phyloP scores from a whole-genome alignment of 1,140 invertebrate species.

The Cataglyphis hispanica region DNA sequence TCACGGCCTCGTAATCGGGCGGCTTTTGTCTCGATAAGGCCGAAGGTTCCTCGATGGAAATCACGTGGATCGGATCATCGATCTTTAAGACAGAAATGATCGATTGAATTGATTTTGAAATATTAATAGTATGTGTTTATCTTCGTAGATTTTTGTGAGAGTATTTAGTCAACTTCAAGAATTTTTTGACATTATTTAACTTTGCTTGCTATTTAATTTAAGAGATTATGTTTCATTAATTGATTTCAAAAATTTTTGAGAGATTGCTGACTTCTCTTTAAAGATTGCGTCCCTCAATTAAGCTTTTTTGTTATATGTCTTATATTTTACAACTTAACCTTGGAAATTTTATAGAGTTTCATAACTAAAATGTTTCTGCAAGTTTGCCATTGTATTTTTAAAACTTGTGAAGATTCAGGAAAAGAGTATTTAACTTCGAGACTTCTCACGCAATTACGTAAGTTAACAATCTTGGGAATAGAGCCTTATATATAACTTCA shows the following conservation, averaged over 20 bases:
- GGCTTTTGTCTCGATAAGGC: conserved; percentile 88
- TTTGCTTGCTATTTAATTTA: background rate
- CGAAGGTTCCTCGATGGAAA: conserved; percentile 87
- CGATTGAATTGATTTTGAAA: conserved; percentile 33
- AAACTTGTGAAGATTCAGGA: background rate
- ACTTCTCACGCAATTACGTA: background rate
- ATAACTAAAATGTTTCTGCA: background rate
- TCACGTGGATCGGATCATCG: conserved; percentile 89
- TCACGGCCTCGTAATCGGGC: conserved; percentile 91
- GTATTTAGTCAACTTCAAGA: background rate
- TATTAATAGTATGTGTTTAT: background rate
- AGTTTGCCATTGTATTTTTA: background rate
- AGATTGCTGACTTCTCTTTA: background rate
- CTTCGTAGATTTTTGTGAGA: background rate
- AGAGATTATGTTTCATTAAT: background rate
- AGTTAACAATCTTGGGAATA: background rate
- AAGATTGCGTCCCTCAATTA: background rate
- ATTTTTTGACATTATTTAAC: background rate
- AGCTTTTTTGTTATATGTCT: background rate
- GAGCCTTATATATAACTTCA: background rate
- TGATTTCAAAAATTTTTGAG: background rate
- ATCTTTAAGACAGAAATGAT: conserved; percentile 83
- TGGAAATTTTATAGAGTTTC: background rate
- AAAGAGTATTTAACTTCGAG: background rate
- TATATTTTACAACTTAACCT: background rate